Conservation (phyloP, 2,113 vertebrate species). For the Nipponia nippon region DNA sequence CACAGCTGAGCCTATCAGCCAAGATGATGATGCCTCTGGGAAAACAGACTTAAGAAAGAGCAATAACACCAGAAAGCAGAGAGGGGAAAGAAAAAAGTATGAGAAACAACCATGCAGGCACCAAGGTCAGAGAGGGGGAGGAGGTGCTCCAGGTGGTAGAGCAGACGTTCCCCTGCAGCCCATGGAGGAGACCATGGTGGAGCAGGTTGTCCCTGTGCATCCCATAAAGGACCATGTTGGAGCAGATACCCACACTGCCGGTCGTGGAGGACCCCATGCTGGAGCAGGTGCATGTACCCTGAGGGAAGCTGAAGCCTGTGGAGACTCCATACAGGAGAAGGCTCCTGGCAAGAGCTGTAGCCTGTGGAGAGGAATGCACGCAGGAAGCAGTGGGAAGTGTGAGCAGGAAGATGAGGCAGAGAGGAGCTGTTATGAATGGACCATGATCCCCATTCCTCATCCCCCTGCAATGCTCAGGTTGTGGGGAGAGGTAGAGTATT, state of each 20-base stretch:
- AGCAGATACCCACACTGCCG: neutral
- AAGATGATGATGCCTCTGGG: neutral
- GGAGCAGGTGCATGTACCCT: neutral
- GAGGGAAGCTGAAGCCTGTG: neutral
- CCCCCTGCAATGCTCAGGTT: neutral
- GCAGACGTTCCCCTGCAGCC: neutral
- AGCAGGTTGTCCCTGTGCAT: neutral
- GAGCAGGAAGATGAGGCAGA: neutral
- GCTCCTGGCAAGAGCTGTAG: neutral
- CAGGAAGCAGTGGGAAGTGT: neutral
- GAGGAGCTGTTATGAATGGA: neutral
- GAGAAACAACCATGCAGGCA: neutral
- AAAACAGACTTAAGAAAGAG: neutral
- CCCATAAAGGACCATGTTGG: accelerated
- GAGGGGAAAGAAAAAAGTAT: neutral
- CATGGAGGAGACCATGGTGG: neutral
- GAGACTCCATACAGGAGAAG: neutral
- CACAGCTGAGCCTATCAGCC: neutral
- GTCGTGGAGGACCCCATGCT: accelerated
- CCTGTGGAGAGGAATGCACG: neutral
- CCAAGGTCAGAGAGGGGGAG: neutral
- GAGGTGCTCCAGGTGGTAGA: neutral
- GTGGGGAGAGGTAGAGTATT: neutral
- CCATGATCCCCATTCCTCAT: neutral
- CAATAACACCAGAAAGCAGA: neutral